A percentile compares a stretch with the other conserved stretches of the same genome.
Evolutionary conservation across 2,113 vertebrate genomes (phyloP).

Genomic region (Phalacrocorax aristotelis): DNA sequence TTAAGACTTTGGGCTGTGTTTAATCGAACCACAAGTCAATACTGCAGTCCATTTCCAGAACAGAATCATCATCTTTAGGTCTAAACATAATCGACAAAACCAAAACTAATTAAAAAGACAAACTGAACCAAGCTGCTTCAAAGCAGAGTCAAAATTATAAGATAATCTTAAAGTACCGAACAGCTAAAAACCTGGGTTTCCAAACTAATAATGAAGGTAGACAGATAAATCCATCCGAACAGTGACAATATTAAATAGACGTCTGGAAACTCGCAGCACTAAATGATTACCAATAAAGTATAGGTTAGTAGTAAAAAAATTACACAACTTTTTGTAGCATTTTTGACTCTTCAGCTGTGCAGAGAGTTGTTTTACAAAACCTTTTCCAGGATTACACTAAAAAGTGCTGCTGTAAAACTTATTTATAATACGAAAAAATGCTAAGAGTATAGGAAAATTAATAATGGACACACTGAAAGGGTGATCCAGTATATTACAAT

Average conservation of each 20-base stretch:
- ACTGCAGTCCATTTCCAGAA: not conserved
- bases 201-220: not conserved
- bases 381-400: not conserved
- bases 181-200: not conserved
- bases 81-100: not conserved
- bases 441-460: not conserved
- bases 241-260: not conserved
- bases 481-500: not conserved
- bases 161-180: not conserved
- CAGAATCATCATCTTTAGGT: not conserved
- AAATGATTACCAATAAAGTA: not conserved
- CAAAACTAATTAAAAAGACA: not conserved
- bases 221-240: not conserved
- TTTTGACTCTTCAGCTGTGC: not conserved
- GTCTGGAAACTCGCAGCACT: not conserved
- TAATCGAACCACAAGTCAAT: conserved; percentile 9
- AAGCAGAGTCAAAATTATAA: not conserved
- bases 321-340: not conserved
- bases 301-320: not conserved
- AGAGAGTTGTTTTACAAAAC: not conserved
- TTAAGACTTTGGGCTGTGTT: not conserved
- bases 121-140: not conserved
- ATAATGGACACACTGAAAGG: not conserved
- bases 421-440: not conserved
- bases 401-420: not conserved